phyloP scores from a whole-genome alignment of 2,797 vertebrate species.

The Cossypha dichroa region DNA sequence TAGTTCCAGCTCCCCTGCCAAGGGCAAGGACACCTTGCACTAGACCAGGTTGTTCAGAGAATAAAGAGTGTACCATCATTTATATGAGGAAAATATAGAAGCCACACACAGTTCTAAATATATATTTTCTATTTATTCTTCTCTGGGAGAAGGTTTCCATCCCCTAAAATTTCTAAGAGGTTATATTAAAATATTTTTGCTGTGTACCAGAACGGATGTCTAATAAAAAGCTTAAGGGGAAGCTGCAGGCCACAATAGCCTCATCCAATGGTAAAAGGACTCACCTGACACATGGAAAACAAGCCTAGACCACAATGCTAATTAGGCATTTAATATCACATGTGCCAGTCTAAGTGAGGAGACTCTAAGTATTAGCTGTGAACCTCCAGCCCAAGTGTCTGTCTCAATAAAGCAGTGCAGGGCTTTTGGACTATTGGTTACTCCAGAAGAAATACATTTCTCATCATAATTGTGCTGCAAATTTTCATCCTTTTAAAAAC shows the following conservation, averaged over 20 bases:
- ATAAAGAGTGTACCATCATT: background rate
- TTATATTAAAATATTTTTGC: background rate
- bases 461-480: background rate
- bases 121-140: background rate
- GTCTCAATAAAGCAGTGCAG: background rate
- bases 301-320: background rate
- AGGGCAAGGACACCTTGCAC: background rate
- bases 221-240: constrained; percentile 35
- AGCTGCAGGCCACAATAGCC: background rate
- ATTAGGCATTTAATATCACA: background rate
- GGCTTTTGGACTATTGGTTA: background rate
- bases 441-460: background rate
- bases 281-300: background rate
- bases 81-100: background rate
- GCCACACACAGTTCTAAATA: background rate
- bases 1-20: background rate
- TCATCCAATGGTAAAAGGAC: background rate
- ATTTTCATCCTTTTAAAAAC: background rate
- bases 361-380: background rate
- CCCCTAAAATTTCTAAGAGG: background rate
- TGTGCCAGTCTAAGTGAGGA: background rate
- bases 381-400: background rate
- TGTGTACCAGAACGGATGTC: background rate
- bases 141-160: background rate
- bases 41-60: background rate